These are phyloP conservation scores for Epistrophe grossulariae DNA, from an alignment of 2,888 invertebrate species.

Conservation along the genomic window DNA sequence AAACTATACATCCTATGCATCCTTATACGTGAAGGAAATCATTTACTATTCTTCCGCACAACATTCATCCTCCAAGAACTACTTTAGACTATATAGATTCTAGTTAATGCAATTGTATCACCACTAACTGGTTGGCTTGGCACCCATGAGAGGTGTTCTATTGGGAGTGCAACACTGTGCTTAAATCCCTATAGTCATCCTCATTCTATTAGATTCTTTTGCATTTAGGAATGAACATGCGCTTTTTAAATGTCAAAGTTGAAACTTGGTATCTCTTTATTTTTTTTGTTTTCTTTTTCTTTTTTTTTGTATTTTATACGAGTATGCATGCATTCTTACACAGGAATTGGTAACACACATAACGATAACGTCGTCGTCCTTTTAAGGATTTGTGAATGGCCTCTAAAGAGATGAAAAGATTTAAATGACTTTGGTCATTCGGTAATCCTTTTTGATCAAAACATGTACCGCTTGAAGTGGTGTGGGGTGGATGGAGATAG, in stretches of 20 bases:
- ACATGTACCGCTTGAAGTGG: constrained; percentile 4
- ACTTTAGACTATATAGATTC: background rate
- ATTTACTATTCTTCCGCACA: constrained; percentile 4
- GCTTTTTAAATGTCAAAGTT: constrained; percentile 73
- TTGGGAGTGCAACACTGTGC: constrained; percentile 7
- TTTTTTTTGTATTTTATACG: background rate
- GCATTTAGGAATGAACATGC: constrained; percentile 56
- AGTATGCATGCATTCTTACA: background rate
- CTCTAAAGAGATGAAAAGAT: constrained; percentile 74
- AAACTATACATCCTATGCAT: too few relatives aligned
- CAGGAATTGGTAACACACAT: constrained; percentile 43
- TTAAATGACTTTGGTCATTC: constrained; percentile 72
- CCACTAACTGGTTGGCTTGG: background rate
- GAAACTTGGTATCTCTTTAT: constrained; percentile 58
- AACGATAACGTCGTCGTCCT: constrained; percentile 67
- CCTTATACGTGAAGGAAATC: constrained; percentile 10
- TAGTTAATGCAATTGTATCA: constrained; percentile 23
- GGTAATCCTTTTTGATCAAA: constrained; percentile 66
- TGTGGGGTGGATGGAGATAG: background rate
- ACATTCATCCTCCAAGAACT: constrained; percentile 11
- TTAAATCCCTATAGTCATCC: background rate
- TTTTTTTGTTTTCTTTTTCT: background rate
- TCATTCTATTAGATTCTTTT: background rate
- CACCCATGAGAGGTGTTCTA: background rate
- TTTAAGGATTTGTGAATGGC: constrained; percentile 73